These are phyloP conservation scores for Leistus spinibarbis DNA, from an alignment of 2,888 invertebrate species.

Conservation along the genomic window DNA sequence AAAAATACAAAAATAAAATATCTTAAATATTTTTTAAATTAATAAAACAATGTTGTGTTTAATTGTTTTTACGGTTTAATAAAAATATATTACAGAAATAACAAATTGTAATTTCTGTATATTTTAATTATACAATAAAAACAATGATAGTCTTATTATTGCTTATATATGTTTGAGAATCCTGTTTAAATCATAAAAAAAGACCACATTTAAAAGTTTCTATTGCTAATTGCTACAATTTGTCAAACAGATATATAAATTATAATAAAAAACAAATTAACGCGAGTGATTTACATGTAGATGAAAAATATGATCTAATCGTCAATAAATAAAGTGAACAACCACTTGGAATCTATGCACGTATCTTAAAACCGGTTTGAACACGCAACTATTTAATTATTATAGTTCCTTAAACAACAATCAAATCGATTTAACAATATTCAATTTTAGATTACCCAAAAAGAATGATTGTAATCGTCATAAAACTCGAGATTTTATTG, in stretches of 20 bases:
- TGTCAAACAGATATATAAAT: background rate
- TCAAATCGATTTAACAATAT: background rate
- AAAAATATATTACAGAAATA: too few species aligned
- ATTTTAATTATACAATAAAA: too few species aligned
- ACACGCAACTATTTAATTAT: background rate
- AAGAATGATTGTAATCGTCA: background rate
- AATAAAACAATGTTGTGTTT: too few species aligned
- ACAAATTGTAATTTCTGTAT: too few species aligned
- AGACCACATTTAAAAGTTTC: background rate
- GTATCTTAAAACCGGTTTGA: background rate
- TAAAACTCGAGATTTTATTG: background rate
- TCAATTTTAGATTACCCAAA: background rate
- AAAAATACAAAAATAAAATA: background rate
- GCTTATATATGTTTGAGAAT: background rate
- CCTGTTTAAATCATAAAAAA: background rate
- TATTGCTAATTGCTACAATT: background rate
- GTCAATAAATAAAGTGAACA: background rate
- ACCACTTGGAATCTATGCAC: background rate
- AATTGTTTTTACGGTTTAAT: too few species aligned
- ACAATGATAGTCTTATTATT: too few species aligned
- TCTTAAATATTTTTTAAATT: too few species aligned
- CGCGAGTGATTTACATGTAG: background rate
- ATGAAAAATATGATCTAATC: constrained; percentile 1
- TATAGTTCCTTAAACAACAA: background rate
- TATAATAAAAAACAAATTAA: background rate